phyloP scores from a whole-genome alignment of 2,888 invertebrate genomes.

The Scaptomyza reducta region DNA sequence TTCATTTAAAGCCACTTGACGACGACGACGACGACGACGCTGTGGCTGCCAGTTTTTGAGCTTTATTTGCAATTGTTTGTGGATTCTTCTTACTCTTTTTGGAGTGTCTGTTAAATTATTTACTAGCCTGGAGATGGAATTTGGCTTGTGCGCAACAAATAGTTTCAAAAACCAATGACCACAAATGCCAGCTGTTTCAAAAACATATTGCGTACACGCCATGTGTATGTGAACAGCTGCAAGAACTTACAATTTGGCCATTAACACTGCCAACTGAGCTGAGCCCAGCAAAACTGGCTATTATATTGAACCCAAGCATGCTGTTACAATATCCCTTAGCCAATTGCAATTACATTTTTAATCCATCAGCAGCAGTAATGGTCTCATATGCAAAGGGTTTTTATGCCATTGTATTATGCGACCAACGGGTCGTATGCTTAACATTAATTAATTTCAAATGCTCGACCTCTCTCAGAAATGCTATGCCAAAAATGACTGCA shows the following conservation, averaged over 20 bases:
- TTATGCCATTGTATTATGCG: slow-evolving; percentile 12
- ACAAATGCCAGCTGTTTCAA: slow-evolving; percentile 7
- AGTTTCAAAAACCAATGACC: slow-evolving; percentile 15
- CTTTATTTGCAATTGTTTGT: slow-evolving; percentile 31
- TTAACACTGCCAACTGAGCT: slow-evolving; percentile 5
- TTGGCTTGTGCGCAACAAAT: background rate
- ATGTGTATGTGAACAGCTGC: slow-evolving; percentile 29
- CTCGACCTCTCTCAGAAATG: too few species aligned
- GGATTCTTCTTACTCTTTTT: slow-evolving; percentile 1
- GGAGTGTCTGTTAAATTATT: slow-evolving; percentile 24
- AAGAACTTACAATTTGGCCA: slow-evolving; percentile 9
- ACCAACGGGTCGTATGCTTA: slow-evolving; percentile 57
- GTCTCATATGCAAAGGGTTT: slow-evolving; percentile 53
- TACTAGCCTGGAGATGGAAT: slow-evolving; percentile 8
- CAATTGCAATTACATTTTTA: slow-evolving; percentile 64
- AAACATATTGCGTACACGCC: slow-evolving; percentile 26
- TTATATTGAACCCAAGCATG: slow-evolving; percentile 22
- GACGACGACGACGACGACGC: slow-evolving; percentile 27
- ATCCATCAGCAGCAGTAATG: slow-evolving; percentile 59
- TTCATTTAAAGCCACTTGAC: slow-evolving; percentile 61
- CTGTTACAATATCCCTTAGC: slow-evolving; percentile 6
- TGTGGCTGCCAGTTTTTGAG: slow-evolving; percentile 33
- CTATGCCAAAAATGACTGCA: slow-evolving; percentile 64
- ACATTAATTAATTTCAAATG: slow-evolving; percentile 76
- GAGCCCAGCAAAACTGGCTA: slow-evolving; percentile 19